Percentiles rank a stretch among this genome's conserved stretches.
These are phyloP conservation scores for Neuroterus valhalla DNA, from an alignment of 1,140 invertebrate genomes.

Conservation along the genomic window DNA sequence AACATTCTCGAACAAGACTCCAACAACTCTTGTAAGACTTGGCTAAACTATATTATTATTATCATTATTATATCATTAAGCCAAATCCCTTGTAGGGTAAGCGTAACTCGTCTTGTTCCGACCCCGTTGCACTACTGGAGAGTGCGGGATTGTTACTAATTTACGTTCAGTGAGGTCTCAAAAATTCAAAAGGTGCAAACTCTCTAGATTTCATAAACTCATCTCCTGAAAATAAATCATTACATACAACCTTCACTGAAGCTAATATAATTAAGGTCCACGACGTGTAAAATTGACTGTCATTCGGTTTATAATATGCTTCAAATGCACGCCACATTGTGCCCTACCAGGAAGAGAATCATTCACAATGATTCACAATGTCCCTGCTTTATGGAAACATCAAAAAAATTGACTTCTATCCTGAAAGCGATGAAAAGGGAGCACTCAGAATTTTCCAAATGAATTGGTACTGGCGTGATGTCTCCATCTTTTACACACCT, in stretches of 20 bases:
- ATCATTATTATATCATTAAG: no score
- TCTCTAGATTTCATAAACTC: no score
- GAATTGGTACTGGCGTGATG: conserved; percentile 55
- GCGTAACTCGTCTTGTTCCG: no score
- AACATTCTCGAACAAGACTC: no score
- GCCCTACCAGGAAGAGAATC: neutral
- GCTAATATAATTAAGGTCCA: conserved; percentile 1
- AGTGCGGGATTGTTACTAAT: no score
- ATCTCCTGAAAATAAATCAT: no score
- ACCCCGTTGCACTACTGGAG: no score
- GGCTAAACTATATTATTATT: no score
- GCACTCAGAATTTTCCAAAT: conserved; percentile 60
- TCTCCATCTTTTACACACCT: conserved; percentile 34
- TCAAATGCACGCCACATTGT: conserved; percentile 8
- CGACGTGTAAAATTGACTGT: conserved; percentile 24
- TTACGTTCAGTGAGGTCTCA: no score
- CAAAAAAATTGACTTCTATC: conserved; percentile 37
- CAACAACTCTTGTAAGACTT: no score
- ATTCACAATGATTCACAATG: conserved; percentile 16
- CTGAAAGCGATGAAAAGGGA: conserved; percentile 40
- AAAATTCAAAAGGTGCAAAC: no score
- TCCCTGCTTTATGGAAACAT: conserved; percentile 33
- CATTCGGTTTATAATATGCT: conserved; percentile 24
- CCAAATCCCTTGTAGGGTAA: no score
- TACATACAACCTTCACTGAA: neutral